Percentiles rank a stretch among this genome's conserved stretches.
Conservation (phyloP, 2,888 invertebrate genomes). For the Chironomus tentans region DNA sequence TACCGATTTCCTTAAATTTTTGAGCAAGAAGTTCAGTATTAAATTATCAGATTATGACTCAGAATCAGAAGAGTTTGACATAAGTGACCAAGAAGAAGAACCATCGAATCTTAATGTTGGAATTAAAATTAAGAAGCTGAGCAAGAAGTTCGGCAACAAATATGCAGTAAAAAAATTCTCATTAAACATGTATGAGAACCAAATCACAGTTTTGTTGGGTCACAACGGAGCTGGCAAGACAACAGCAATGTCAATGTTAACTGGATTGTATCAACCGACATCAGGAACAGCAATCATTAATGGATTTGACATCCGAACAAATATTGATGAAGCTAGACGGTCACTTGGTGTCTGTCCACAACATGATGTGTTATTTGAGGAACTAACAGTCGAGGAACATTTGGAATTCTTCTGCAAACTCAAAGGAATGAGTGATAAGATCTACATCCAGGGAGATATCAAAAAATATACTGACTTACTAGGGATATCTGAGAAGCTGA, state of each 20-base stretch:
- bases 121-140: constrained; percentile 50
- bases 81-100: constrained; percentile 40
- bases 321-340: constrained; percentile 54
- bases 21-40: background rate
- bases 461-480: constrained; percentile 54
- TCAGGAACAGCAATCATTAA: constrained; percentile 61
- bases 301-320: constrained; percentile 57
- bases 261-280: constrained; percentile 61
- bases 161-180: constrained; percentile 58
- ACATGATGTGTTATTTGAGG: constrained; percentile 74
- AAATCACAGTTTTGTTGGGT: constrained; percentile 71
- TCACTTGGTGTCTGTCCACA: constrained; percentile 77
- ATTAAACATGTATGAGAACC: constrained; percentile 75
- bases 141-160: constrained; percentile 50
- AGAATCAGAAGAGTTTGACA: too few relatives aligned
- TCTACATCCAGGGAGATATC: constrained; percentile 50
- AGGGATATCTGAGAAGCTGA: constrained; percentile 57
- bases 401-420: constrained; percentile 70
- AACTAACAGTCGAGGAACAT: constrained; percentile 74
- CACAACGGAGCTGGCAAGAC: constrained; percentile 67
- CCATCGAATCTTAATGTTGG: constrained; percentile 44
- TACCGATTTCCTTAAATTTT: too few relatives aligned
- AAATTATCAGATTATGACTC: background rate
- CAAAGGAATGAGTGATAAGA: constrained; percentile 51
- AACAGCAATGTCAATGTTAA: constrained; percentile 87